These are phyloP conservation scores for Oceanites oceanicus DNA, from an alignment of 2,113 vertebrate species.

Conservation along the genomic window DNA sequence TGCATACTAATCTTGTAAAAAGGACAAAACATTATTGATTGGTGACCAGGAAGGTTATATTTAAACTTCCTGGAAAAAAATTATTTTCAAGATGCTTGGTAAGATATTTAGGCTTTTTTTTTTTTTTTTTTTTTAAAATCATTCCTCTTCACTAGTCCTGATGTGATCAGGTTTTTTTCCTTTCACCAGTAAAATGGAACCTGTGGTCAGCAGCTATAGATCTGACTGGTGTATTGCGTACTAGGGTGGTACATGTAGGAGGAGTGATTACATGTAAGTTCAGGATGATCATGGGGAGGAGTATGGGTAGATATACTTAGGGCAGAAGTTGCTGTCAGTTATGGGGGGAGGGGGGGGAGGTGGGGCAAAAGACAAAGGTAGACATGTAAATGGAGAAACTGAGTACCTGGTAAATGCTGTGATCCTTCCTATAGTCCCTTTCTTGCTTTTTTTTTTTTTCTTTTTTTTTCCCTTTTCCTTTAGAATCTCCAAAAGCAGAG, in stretches of 20 bases:
- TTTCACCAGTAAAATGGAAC: not conserved
- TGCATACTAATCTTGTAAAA: not conserved
- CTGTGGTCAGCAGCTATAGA: not conserved
- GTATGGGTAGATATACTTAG: not conserved
- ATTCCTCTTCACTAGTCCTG: not conserved
- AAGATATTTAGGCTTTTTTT: not conserved
- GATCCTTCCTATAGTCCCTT: not conserved
- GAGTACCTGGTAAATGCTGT: not conserved
- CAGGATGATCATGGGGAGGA: not conserved
- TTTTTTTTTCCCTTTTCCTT: not conserved
- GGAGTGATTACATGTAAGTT: not conserved
- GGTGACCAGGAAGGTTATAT: not conserved
- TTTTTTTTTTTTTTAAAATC: not conserved
- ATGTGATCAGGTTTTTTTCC: not conserved
- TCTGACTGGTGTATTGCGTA: not conserved
- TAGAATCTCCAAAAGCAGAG: not conserved
- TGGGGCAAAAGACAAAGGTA: not conserved
- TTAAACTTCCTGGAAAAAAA: not conserved
- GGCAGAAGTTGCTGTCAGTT: not conserved
- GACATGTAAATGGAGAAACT: not conserved
- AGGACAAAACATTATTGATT: not conserved
- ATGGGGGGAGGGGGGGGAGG: not conserved
- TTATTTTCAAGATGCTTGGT: not conserved
- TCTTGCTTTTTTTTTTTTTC: not conserved
- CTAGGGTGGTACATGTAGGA: not conserved